phyloP scores from a whole-genome alignment of 2,888 invertebrate species.

The Ormyrus thymus region DNA sequence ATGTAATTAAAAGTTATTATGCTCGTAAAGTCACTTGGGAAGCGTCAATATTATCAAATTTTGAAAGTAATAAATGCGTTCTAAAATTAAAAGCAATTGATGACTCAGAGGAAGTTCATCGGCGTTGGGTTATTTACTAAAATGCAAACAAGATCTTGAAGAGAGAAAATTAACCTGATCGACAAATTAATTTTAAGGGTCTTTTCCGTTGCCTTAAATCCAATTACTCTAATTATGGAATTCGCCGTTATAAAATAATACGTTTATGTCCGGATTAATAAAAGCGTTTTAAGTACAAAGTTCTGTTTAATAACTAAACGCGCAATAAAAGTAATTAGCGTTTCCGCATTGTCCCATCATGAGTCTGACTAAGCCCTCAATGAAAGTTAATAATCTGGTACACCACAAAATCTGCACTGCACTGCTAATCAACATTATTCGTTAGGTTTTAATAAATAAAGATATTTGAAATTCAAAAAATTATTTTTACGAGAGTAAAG shows the following conservation, averaged over 20 bases:
- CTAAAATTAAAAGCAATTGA: not conserved
- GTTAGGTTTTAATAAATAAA: not conserved
- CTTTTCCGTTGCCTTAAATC: too few relatives aligned
- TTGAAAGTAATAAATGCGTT: not conserved
- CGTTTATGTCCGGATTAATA: too few relatives aligned
- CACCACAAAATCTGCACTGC: constrained; percentile 31
- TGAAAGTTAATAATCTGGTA: constrained; percentile 12
- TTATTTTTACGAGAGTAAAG: not conserved
- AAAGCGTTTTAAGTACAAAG: not conserved
- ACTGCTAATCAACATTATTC: not conserved
- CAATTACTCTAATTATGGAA: too few relatives aligned
- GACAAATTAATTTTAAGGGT: too few relatives aligned
- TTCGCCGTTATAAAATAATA: too few relatives aligned
- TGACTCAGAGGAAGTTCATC: not conserved
- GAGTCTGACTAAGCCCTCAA: constrained; percentile 37
- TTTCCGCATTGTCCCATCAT: constrained; percentile 48
- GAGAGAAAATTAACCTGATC: too few relatives aligned
- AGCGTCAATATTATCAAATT: not conserved
- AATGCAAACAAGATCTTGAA: not conserved
- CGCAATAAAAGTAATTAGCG: constrained; percentile 45
- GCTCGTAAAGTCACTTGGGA: too few relatives aligned
- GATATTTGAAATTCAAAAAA: not conserved
- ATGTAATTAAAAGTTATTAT: too few relatives aligned
- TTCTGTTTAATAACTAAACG: constrained; percentile 30
- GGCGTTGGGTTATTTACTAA: not conserved